Percentiles rank a stretch among this genome's conserved stretches.
These are phyloP conservation scores for Pyrochroa serraticornis DNA, from an alignment of 2,888 invertebrate species.

Conservation along the genomic window DNA sequence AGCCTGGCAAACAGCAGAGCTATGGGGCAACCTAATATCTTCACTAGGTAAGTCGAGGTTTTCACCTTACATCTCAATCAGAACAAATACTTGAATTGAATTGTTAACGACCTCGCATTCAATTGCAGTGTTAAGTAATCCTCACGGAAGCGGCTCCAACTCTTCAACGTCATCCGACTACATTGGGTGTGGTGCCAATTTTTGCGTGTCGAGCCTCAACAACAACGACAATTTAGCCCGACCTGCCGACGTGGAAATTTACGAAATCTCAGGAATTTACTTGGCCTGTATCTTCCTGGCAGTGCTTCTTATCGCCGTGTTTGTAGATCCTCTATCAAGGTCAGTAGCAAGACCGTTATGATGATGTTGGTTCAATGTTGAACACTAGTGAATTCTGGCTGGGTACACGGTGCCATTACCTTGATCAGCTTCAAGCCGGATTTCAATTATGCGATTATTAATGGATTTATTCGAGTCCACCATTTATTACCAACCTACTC, in stretches of 20 bases:
- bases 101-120: slow-evolving; percentile 30
- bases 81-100: slow-evolving; percentile 27
- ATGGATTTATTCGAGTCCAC: background rate
- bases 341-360: slow-evolving; percentile 53
- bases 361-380: too few relatives aligned
- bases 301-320: slow-evolving; percentile 82
- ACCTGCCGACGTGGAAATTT: slow-evolving; percentile 85
- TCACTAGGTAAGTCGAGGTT: slow-evolving; percentile 72
- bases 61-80: background rate
- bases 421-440: slow-evolving; percentile 9
- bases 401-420: slow-evolving; percentile 1
- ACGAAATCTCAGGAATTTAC: slow-evolving; percentile 88
- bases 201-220: slow-evolving; percentile 75
- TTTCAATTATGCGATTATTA: slow-evolving; percentile 1
- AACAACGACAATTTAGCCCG: slow-evolving; percentile 78
- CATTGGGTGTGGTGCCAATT: slow-evolving; percentile 78
- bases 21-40: slow-evolving; percentile 96
- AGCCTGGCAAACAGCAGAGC: slow-evolving; percentile 95
- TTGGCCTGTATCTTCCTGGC: slow-evolving; percentile 85
- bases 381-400: background rate
- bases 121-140: slow-evolving; percentile 75
- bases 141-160: slow-evolving; percentile 64
- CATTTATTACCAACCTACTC: too few relatives aligned
- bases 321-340: slow-evolving; percentile 90
- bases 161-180: slow-evolving; percentile 52